Evolutionary conservation across 2,888 invertebrate species (phyloP).

Genomic region (Caenorhabditis sulstoni): DNA sequence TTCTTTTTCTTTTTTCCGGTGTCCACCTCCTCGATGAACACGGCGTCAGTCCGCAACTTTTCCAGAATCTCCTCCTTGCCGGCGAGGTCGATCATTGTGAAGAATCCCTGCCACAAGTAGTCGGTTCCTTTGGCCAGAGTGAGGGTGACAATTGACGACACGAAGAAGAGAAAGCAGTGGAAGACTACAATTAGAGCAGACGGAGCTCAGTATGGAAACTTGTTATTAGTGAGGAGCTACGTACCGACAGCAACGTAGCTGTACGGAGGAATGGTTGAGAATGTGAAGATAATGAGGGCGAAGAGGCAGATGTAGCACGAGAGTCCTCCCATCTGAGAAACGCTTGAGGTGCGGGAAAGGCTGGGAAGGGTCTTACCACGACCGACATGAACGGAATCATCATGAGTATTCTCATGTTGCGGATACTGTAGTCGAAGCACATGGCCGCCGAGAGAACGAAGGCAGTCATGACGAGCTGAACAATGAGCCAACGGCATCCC

Average conservation of each 20-base stretch:
- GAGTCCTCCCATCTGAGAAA: constrained; percentile 25
- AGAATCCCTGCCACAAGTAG: constrained; percentile 28
- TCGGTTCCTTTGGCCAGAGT: constrained; percentile 13
- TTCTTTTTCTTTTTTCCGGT: background rate
- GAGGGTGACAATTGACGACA: constrained; percentile 12
- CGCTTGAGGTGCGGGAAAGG: background rate
- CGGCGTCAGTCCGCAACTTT: constrained; percentile 12
- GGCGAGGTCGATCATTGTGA: constrained; percentile 7
- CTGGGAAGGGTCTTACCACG: constrained; percentile 10
- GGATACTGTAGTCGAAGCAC: constrained; percentile 15
- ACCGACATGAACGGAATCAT: constrained; percentile 27
- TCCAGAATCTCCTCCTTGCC: background rate
- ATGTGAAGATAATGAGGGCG: background rate
- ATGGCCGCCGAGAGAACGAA: background rate
- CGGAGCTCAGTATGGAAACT: background rate
- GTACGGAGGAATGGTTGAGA: background rate
- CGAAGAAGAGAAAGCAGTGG: constrained; percentile 6
- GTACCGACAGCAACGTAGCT: constrained; percentile 10
- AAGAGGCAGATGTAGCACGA: constrained; percentile 21
- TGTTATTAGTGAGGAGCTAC: background rate
- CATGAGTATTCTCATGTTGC: background rate
- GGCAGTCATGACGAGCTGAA: background rate
- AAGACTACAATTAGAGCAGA: constrained; percentile 25
- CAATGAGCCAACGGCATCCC: background rate
- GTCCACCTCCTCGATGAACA: background rate